Conservation (phyloP, 2,888 invertebrate species). For the Apantesis nais region DNA sequence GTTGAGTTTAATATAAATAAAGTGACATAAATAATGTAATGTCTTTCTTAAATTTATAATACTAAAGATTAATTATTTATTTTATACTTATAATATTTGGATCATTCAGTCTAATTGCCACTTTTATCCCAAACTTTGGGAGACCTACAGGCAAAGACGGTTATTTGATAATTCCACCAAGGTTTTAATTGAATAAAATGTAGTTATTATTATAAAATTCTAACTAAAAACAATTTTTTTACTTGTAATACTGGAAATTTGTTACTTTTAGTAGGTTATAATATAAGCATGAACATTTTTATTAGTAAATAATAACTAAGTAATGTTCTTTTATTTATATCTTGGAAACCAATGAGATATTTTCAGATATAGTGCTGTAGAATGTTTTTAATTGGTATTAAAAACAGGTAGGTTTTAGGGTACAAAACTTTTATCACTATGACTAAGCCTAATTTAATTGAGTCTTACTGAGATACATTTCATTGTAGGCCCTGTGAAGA, state of each 20-base stretch:
- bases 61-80: too few relatives aligned
- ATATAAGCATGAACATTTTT: not conserved
- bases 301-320: not conserved
- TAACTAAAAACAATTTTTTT: not conserved
- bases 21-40: too few relatives aligned
- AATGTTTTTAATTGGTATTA: too few relatives aligned
- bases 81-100: too few relatives aligned
- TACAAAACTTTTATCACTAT: too few relatives aligned
- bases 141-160: rapidly evolving
- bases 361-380: not conserved
- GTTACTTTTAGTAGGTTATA: not conserved
- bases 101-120: too few relatives aligned
- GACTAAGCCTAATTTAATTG: too few relatives aligned
- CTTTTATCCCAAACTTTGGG: too few relatives aligned
- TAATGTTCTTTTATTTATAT: not conserved
- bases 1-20: not conserved
- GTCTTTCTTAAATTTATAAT: too few relatives aligned
- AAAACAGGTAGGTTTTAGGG: too few relatives aligned
- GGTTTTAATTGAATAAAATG: not conserved
- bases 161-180: not conserved
- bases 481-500: not conserved
- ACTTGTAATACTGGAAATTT: not conserved
- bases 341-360: not conserved
- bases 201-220: not conserved
- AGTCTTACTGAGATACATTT: not conserved